These are phyloP conservation scores for Macroglossus sobrinus DNA, from an alignment of 2,113 vertebrate genomes.

Conservation along the genomic window DNA sequence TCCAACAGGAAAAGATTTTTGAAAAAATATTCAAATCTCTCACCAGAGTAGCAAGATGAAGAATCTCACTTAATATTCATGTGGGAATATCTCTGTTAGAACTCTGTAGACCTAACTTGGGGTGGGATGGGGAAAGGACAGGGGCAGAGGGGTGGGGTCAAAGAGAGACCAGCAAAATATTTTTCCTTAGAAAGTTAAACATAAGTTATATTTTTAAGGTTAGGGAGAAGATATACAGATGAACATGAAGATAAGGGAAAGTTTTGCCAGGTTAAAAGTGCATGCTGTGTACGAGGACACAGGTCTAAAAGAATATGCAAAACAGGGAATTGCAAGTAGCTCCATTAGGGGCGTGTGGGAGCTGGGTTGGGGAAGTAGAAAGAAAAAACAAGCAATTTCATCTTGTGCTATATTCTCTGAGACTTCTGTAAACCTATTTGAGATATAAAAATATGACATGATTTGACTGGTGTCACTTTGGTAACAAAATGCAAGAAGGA, in stretches of 20 bases:
- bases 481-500: neutral
- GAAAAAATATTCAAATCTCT: neutral
- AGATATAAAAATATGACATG: neutral
- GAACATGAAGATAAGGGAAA: neutral
- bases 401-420: neutral
- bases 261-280: neutral
- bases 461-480: neutral
- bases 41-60: neutral
- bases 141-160: neutral
- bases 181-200: neutral
- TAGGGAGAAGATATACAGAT: neutral
- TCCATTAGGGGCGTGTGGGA: neutral
- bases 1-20: neutral
- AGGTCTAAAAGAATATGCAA: neutral
- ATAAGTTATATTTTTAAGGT: neutral
- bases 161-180: neutral
- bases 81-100: neutral
- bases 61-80: neutral
- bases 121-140: too few species aligned
- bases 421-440: neutral
- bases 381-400: neutral
- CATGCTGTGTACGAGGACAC: neutral
- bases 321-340: neutral
- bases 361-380: neutral
- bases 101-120: neutral